A percentile compares a stretch with the other conserved stretches of the same genome.
These are phyloP conservation scores for Leptinotarsa tumamoca DNA, from an alignment of 2,888 invertebrate species.

Conservation along the genomic window DNA sequence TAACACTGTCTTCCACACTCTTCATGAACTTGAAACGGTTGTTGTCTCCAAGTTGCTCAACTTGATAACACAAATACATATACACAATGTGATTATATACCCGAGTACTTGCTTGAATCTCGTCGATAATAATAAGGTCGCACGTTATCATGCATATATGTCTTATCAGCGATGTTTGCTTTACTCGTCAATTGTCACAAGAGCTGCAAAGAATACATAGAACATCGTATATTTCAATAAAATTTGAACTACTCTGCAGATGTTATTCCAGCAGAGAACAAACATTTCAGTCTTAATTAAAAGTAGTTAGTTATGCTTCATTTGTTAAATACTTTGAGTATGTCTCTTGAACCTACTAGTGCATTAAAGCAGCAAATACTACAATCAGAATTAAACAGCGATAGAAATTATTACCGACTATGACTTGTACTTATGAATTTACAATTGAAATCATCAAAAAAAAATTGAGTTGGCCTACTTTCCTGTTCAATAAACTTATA, in stretches of 20 bases:
- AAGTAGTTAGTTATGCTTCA: too few species aligned
- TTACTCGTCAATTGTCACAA: slow-evolving; percentile 5
- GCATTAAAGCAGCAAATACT: too few species aligned
- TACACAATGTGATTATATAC: slow-evolving; percentile 15
- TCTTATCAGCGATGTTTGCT: slow-evolving; percentile 14
- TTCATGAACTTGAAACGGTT: slow-evolving; percentile 26
- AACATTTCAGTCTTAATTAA: too few species aligned
- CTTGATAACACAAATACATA: slow-evolving; percentile 24
- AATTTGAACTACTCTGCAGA: background rate
- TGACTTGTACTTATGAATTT: too few species aligned
- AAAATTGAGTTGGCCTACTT: too few species aligned
- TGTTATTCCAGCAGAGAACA: background rate
- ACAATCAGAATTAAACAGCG: too few species aligned
- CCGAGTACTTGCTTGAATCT: background rate
- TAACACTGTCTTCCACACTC: slow-evolving; percentile 10
- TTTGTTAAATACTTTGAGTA: too few species aligned
- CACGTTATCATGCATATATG: background rate
- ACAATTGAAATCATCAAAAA: too few species aligned
- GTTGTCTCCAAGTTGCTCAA: slow-evolving; percentile 14
- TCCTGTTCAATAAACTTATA: too few species aligned
- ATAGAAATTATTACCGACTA: too few species aligned
- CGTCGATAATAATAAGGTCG: slow-evolving; percentile 14
- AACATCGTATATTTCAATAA: slow-evolving; percentile 12
- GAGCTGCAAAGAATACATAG: background rate
- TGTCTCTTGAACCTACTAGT: too few species aligned